Percentiles rank a stretch among this genome's conserved stretches.
Conservation (phyloP, 2,113 vertebrate genomes). For the Periophthalmus modestus region DNA sequence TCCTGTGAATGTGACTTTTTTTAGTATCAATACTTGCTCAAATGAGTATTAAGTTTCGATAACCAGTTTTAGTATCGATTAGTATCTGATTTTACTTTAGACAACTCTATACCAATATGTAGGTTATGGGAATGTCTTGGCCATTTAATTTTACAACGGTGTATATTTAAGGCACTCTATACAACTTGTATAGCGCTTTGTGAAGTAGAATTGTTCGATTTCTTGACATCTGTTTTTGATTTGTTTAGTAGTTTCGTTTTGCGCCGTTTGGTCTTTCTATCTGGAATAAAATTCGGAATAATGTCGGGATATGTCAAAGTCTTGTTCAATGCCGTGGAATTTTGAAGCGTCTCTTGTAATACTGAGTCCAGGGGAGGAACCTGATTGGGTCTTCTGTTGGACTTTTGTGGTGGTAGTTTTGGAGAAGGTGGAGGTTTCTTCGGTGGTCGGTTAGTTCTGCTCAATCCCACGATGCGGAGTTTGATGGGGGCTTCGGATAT, state of each 20-base stretch:
- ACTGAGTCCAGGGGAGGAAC: background rate
- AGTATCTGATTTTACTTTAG: too few relatives aligned
- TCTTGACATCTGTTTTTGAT: background rate
- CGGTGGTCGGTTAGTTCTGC: conserved; percentile 62
- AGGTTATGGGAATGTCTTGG: too few relatives aligned
- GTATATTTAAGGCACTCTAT: background rate
- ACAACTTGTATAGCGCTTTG: background rate
- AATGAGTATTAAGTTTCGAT: too few relatives aligned
- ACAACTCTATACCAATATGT: too few relatives aligned
- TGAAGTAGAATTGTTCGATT: background rate
- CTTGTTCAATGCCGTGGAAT: conserved; percentile 14
- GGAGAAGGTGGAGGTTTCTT: conserved; percentile 29
- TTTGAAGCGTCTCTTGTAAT: conserved; percentile 16
- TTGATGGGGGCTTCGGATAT: conserved; percentile 86
- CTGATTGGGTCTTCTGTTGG: conserved; percentile 32
- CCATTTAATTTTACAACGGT: too few relatives aligned
- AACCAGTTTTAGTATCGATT: too few relatives aligned
- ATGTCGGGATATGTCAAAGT: background rate
- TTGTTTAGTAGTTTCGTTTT: background rate
- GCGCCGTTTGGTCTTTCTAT: conserved; percentile 1
- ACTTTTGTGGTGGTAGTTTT: conserved; percentile 17
- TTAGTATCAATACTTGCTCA: too few relatives aligned
- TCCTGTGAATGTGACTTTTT: too few relatives aligned
- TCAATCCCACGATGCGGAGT: conserved; percentile 83
- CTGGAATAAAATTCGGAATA: background rate